phyloP scores from a whole-genome alignment of 2,888 invertebrate genomes.

The Drosophila pseudotalamancana region DNA sequence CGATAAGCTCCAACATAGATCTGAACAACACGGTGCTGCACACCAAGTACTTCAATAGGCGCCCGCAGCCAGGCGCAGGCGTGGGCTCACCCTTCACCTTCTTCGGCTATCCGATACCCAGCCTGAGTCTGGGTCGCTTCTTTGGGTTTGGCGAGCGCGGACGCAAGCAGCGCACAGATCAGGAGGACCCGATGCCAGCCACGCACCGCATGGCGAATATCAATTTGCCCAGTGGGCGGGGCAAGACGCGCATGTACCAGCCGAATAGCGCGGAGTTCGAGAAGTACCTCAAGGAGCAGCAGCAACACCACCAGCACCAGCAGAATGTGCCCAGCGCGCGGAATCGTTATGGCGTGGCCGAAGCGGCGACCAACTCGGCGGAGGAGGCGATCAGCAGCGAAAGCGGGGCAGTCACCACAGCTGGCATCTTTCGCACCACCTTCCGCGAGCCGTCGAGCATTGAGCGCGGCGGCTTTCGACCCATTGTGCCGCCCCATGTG shows the following conservation, averaged over 20 bases:
- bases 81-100: slow-evolving; percentile 89
- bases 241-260: slow-evolving; percentile 83
- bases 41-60: slow-evolving; percentile 82
- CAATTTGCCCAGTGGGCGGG: slow-evolving; percentile 62
- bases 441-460: slow-evolving; percentile 85
- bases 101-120: slow-evolving; percentile 92
- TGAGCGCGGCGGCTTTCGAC: slow-evolving; percentile 91
- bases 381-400: slow-evolving; percentile 80
- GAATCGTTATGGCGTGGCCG: slow-evolving; percentile 67
- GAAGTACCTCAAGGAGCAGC: slow-evolving; percentile 78
- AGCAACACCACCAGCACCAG: slow-evolving; percentile 53
- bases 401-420: slow-evolving; percentile 69
- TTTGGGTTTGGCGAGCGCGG: slow-evolving; percentile 85
- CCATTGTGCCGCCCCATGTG: slow-evolving; percentile 88
- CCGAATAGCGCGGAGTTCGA: slow-evolving; percentile 83
- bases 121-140: slow-evolving; percentile 89
- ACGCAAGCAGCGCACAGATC: slow-evolving; percentile 79
- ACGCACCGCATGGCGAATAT: slow-evolving; percentile 80
- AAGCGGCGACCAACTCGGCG: slow-evolving; percentile 63
- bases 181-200: slow-evolving; percentile 65
- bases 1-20: slow-evolving; percentile 86
- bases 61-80: slow-evolving; percentile 63
- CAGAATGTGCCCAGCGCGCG: slow-evolving; percentile 51
- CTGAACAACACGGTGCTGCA: slow-evolving; percentile 84
- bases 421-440: slow-evolving; percentile 80